These are phyloP conservation scores for Nomada fabriciana DNA, from an alignment of 2,888 invertebrate species.

Conservation along the genomic window DNA sequence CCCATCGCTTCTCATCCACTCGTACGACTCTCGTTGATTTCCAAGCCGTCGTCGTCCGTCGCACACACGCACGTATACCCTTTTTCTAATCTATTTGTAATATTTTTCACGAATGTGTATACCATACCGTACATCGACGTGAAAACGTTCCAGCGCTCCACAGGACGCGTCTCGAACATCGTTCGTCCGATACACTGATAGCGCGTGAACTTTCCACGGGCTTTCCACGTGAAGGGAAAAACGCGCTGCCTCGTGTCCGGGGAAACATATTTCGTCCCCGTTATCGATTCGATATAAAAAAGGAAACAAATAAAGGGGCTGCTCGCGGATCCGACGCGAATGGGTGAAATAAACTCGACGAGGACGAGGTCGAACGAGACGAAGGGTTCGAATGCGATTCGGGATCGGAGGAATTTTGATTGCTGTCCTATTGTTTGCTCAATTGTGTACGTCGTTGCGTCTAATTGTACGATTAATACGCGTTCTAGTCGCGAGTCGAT, in stretches of 20 bases:
- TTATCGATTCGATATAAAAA: slow-evolving; percentile 42
- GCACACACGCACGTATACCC: slow-evolving; percentile 40
- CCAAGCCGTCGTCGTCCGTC: slow-evolving; percentile 30
- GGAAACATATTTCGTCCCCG: slow-evolving; percentile 15
- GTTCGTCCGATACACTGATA: background rate
- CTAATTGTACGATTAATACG: slow-evolving; percentile 43
- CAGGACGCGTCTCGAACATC: background rate
- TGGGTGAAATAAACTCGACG: slow-evolving; percentile 1
- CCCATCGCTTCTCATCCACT: slow-evolving; percentile 22
- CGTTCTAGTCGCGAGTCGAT: slow-evolving; percentile 48
- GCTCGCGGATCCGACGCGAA: slow-evolving; percentile 14
- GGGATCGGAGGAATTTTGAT: slow-evolving; percentile 70
- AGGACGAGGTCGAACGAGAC: slow-evolving; percentile 3
- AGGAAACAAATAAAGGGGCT: background rate
- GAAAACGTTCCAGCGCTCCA: background rate
- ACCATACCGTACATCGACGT: background rate
- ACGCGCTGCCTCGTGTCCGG: slow-evolving; percentile 2
- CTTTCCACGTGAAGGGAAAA: background rate
- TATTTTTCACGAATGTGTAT: slow-evolving; percentile 6
- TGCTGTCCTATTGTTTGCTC: slow-evolving; percentile 77
- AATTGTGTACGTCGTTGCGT: slow-evolving; percentile 61
- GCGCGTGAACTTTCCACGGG: background rate
- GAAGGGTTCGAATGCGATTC: slow-evolving; percentile 23
- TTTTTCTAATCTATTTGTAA: slow-evolving; percentile 47
- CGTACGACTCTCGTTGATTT: slow-evolving; percentile 10